Evolutionary conservation across 1,140 invertebrate species (phyloP), one percentile per base, ranked within the genome.

Genomic region (Cydia amplana): DNA sequence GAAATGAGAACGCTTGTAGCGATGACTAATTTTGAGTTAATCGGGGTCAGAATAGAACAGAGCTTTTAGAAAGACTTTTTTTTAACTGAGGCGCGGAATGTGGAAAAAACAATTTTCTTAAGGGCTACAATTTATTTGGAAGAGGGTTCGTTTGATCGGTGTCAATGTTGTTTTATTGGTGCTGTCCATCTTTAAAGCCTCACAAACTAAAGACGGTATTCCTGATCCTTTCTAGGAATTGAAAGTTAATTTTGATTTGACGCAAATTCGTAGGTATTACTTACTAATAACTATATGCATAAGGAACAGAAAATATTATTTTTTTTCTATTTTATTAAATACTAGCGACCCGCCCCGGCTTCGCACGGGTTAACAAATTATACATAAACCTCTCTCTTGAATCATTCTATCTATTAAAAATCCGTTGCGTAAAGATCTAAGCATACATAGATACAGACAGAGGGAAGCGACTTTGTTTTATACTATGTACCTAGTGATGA

Each of bases 1-100:
- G 81, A 87, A 87, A 85, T 85, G 80, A 83, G 81, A 82, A 80
- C 79, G 86, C 86, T 87, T 55, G 77, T 81, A 86, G 86, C 84
- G 78, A 83, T 84, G 81, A 85, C 85, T 86, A 87, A 87, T 82
- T 85, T 83, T 18, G 16, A 70, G 70, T 79, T 83, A 82, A 83
- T 82, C 76, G 64, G 51, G 72, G 46, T 70, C 65, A 70, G 65
- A 40, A 70, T 70, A 78, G 76, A 75, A 77, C 75, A 79, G 74
- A 78, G 74, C 72, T 77, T 73, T 73, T 18, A 51, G 49, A 18
- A 16, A 49, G 77, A 79, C 79, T 80, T 81, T 82, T 28, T 80
- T 65, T 49, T 70, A n/a, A 75, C n/a, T 40, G 28, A 4, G 28
- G 16, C 25, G 28, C 18, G 18, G 65, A 60, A 60, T 60, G 55